Evolutionary conservation across 2,797 vertebrate genomes (phyloP), one percentile per base, ranked within the genome.

Genomic region (Chloroceryle amazona): DNA sequence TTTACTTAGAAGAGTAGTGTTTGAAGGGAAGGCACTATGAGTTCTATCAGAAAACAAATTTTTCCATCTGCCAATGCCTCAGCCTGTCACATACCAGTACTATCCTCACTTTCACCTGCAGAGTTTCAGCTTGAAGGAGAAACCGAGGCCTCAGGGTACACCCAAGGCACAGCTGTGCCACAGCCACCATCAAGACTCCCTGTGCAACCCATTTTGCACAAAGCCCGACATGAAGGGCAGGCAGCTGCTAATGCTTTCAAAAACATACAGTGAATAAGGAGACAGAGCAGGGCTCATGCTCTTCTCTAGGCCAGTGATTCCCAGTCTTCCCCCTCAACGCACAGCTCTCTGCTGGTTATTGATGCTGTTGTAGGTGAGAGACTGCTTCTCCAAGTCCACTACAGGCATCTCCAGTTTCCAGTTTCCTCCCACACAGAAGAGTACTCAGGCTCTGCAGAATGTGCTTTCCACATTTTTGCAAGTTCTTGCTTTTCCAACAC

Each of bases 1-100:
- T 79, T 33, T 47, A 81, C 90, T 96, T 91, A 86, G 61, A 95
- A 94, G 94, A 95, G 91, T 90, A 93, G 94, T 81, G 89, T 96
- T 97, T 96, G 83, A 95, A 97, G 91, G 95, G 86, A 95, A 97
- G 96, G 96, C 66, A 96, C 91, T 90, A 93, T 55, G 78, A 94
- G 81, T 89, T 94, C 96, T 95, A 94, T 86, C 86, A 96, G 89
- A 94, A 96, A 94, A 93, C 91, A 95, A 82, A 23, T 81, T 75
- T 76, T 82, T 88, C 91, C 83, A 74, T 95, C 94, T 92, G 85
- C 91, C 89, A 91, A 89, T 70, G 91, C 84, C 90, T 96, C 13
- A 23, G 92, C 87, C 93, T 94, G 90, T 92, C 92, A 60, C 57
- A 47, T 70, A 68, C 52, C 58, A 31, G 72, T 55, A 57, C 65